These are phyloP conservation scores for Phalacrocorax pelagicus DNA, from an alignment of 2,113 vertebrate genomes.

Conservation along the genomic window DNA sequence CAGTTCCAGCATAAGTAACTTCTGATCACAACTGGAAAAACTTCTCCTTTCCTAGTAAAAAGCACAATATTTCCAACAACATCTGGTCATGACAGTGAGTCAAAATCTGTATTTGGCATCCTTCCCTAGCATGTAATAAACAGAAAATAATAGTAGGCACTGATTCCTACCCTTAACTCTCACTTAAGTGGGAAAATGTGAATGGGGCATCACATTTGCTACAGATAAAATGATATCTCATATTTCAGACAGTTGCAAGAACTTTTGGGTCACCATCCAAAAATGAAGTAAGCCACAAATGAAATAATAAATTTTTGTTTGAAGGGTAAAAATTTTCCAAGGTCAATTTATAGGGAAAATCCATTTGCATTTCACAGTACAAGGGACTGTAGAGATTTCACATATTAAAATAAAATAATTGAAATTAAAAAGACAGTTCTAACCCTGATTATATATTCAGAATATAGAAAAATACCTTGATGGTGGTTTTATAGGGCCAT, in stretches of 20 bases:
- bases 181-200: not conserved
- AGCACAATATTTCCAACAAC: not conserved
- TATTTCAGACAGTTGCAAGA: not conserved
- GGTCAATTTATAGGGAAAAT: not conserved
- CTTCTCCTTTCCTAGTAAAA: not conserved
- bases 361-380: not conserved
- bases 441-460: not conserved
- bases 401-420: not conserved
- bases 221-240: not conserved
- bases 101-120: not conserved
- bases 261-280: not conserved
- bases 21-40: not conserved
- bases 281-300: not conserved
- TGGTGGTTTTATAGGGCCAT: not conserved
- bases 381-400: not conserved
- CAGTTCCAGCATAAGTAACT: not conserved
- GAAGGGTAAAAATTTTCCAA: not conserved
- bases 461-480: not conserved
- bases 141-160: not conserved
- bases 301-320: not conserved
- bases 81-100: not conserved
- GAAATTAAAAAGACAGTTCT: not conserved
- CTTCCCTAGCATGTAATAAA: not conserved
- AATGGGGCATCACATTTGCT: not conserved
- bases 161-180: not conserved